These are phyloP conservation scores for Phenganax marumi DNA, from an alignment of 92 coral and sea anemone species.

Conservation along the genomic window DNA sequence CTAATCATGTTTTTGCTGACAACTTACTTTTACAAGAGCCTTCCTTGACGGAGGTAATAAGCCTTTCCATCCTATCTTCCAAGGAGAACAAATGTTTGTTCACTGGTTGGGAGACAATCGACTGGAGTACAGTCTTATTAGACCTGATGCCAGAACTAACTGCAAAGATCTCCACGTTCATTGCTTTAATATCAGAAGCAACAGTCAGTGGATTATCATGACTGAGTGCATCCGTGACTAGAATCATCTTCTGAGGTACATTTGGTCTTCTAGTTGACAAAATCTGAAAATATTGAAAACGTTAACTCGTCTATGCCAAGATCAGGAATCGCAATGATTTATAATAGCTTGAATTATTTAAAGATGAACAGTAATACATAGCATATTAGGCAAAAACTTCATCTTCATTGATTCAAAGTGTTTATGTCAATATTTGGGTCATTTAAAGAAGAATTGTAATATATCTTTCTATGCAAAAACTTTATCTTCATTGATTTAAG, in stretches of 20 bases:
- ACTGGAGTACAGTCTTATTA: slow-evolving; percentile 25
- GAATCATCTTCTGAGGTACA: slow-evolving; percentile 43
- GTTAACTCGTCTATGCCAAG: neutral
- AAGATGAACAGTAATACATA: too few species aligned
- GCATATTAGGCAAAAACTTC: too few species aligned
- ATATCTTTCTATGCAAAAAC: too few species aligned
- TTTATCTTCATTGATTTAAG: too few species aligned
- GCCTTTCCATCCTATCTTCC: slow-evolving; percentile 27
- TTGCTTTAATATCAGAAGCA: slow-evolving; percentile 33
- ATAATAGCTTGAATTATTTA: too few species aligned
- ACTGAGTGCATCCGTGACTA: slow-evolving; percentile 36
- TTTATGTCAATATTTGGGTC: too few species aligned
- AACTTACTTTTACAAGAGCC: slow-evolving; percentile 36
- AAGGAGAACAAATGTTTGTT: slow-evolving; percentile 33
- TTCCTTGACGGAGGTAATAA: slow-evolving; percentile 13
- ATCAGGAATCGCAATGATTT: too few species aligned
- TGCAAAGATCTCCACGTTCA: slow-evolving; percentile 40
- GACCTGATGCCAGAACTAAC: slow-evolving; percentile 40
- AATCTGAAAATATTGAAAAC: neutral
- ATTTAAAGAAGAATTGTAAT: too few species aligned
- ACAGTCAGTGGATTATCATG: slow-evolving; percentile 32
- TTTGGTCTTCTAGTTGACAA: slow-evolving; percentile 28
- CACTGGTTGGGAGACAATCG: slow-evolving; percentile 20
- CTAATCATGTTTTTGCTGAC: neutral
- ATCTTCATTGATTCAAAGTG: too few species aligned